Base-by-base conservation (phyloP, 1,140 invertebrate species). In the Littorina saxatilis region DNA sequence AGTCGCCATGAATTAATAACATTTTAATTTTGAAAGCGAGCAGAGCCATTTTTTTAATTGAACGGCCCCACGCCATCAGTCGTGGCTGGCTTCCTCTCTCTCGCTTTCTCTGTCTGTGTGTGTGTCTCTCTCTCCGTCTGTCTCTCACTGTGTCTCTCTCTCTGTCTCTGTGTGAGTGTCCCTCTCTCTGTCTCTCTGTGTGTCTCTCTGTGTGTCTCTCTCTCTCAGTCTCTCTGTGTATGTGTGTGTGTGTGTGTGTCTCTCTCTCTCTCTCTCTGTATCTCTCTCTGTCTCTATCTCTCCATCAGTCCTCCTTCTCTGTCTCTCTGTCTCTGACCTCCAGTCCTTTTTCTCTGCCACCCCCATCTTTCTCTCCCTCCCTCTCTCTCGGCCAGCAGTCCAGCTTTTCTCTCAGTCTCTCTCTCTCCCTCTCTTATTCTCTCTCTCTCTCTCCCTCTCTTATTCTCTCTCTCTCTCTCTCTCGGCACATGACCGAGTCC, bases 11-110 rank as follows among this genome's bases (percentile, higher is more conserved):
- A 61, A 58, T 78, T 78, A 78, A 78, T 78, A 78, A 61, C 55
- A 78, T 39, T 63, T 78, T 78, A 63, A 78, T 78, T 73, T 73
- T 73, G 40, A 73, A 73, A 73, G 70, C 70, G 70, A 39, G 70
- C 43, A 15, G 15, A 15, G 13, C 35, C 61, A 27, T 32, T 68
- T 68, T 68, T 68, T 68, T 68, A 68, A 68, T 63, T 63, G 61
- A 63, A 32, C 61, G 61, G 61, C 27, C 29, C 61, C 29, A 63
- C 61, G 29, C 29, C 61, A 63, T 63, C 61, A 63, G 61, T n/a
- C n/a, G n/a, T 75, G 9, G 43, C 27, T 75, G 9, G 43, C 27
- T 75, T 20, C 50, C 27, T 75, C 37, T 75, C 13, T 75, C 37
- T 75, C 27, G 43, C 37, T 75, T 5, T 75, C 37, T 75, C 39